These are phyloP conservation scores for Marisa cornuarietis DNA, from an alignment of 1,140 invertebrate species.

Conservation along the genomic window DNA sequence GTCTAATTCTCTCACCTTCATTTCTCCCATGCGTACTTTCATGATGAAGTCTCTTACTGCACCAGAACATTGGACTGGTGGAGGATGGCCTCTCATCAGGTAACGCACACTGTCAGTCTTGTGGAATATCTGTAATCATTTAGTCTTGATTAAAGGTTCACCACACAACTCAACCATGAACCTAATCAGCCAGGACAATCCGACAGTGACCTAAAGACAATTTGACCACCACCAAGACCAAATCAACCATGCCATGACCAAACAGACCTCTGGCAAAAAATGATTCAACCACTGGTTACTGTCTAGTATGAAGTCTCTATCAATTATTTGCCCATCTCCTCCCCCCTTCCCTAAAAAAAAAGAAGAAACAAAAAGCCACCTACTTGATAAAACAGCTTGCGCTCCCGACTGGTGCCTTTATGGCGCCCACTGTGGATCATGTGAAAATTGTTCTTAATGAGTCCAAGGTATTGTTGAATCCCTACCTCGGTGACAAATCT, in stretches of 20 bases:
- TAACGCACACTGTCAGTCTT: slow-evolving; percentile 46
- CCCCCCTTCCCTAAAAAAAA: neutral
- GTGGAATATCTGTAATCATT: slow-evolving; percentile 48
- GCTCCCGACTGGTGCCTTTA: slow-evolving; percentile 39
- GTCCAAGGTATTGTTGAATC: slow-evolving; percentile 56
- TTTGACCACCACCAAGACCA: too few relatives aligned
- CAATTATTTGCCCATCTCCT: neutral
- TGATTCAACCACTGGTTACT: too few relatives aligned
- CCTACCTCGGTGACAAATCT: slow-evolving; percentile 54
- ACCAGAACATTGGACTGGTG: slow-evolving; percentile 48
- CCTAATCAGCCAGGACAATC: too few relatives aligned
- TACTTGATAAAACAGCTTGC: slow-evolving; percentile 61
- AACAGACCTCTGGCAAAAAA: too few relatives aligned
- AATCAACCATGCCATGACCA: too few relatives aligned
- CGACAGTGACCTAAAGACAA: too few relatives aligned
- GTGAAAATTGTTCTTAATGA: slow-evolving; percentile 58
- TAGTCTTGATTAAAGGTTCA: neutral
- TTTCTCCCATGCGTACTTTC: slow-evolving; percentile 43
- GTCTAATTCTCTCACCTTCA: neutral
- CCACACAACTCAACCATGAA: too few relatives aligned
- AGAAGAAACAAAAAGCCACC: neutral
- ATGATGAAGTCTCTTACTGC: slow-evolving; percentile 53
- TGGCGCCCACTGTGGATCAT: slow-evolving; percentile 48
- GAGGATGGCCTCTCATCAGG: slow-evolving; percentile 42
- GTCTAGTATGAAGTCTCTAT: too few relatives aligned